Evolutionary conservation across 1,140 invertebrate species (phyloP).

Genomic region (Tetramorium alpestre): DNA sequence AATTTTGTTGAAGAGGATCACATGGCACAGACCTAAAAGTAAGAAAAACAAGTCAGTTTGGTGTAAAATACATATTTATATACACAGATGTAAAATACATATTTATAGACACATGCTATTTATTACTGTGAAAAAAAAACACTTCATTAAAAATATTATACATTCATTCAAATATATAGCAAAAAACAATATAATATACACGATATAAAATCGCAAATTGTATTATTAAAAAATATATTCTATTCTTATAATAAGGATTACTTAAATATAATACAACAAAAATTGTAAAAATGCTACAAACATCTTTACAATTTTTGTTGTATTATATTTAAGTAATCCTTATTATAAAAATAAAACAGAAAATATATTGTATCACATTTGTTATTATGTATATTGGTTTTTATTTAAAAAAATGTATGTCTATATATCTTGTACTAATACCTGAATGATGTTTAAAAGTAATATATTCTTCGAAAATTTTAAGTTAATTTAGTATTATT

Average conservation of each 20-base stretch:
- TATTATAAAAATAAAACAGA: not conserved
- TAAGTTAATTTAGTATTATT: not conserved
- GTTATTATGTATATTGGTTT: not conserved
- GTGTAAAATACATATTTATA: not conserved
- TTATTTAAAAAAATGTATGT: slow-evolving; percentile 9
- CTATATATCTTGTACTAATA: not conserved
- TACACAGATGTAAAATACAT: not conserved
- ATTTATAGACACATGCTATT: not conserved
- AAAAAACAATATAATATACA: not conserved
- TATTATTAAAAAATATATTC: slow-evolving; percentile 30
- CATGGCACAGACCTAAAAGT: slow-evolving; percentile 56
- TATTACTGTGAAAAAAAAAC: slow-evolving; percentile 13
- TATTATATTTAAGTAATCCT: slow-evolving; percentile 29
- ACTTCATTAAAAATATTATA: not conserved
- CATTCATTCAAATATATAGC: not conserved
- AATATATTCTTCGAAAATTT: not conserved
- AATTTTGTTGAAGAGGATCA: slow-evolving; percentile 45
- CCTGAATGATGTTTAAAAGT: slow-evolving; percentile 15
- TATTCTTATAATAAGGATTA: no score
- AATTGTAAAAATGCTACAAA: not conserved
- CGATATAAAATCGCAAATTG: not conserved
- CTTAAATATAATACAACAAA: no score
- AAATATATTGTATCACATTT: not conserved
- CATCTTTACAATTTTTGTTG: slow-evolving; percentile 10
- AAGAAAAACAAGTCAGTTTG: slow-evolving; percentile 52